phyloP scores from a whole-genome alignment of 2,113 vertebrate species.

The Camarhynchus parvulus region DNA sequence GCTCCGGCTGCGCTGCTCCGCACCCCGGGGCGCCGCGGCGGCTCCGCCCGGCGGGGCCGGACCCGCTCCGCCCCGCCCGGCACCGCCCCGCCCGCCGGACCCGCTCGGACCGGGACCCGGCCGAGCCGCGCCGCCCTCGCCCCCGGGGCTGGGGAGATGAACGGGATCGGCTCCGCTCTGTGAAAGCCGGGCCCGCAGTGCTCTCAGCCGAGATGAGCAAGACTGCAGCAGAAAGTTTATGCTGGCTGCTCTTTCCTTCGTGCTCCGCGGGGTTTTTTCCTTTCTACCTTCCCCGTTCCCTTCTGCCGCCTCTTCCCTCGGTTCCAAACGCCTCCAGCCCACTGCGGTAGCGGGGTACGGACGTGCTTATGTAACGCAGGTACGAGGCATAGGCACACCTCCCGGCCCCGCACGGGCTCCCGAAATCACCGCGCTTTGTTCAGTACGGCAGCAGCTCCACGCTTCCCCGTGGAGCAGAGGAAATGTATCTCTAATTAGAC shows the following conservation, averaged over 20 bases:
- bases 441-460: fast-evolving
- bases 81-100: neutral
- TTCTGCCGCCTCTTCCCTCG: neutral
- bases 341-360: fast-evolving
- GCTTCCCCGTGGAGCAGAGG: neutral
- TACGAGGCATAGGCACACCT: neutral
- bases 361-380: neutral
- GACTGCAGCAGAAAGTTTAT: neutral
- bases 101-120: neutral
- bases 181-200: neutral
- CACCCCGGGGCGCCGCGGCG: too few relatives aligned
- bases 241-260: neutral
- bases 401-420: fast-evolving
- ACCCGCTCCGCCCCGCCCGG: neutral
- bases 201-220: neutral
- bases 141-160: neutral
- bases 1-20: too few relatives aligned
- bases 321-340: neutral
- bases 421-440: fast-evolving
- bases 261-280: fast-evolving
- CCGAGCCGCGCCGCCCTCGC: neutral
- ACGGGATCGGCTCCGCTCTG: neutral
- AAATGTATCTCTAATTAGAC: neutral
- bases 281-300: neutral
- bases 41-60: too few relatives aligned